Evolutionary conservation across 2,113 vertebrate genomes (phyloP).

Genomic region (Arvicanthis niloticus): DNA sequence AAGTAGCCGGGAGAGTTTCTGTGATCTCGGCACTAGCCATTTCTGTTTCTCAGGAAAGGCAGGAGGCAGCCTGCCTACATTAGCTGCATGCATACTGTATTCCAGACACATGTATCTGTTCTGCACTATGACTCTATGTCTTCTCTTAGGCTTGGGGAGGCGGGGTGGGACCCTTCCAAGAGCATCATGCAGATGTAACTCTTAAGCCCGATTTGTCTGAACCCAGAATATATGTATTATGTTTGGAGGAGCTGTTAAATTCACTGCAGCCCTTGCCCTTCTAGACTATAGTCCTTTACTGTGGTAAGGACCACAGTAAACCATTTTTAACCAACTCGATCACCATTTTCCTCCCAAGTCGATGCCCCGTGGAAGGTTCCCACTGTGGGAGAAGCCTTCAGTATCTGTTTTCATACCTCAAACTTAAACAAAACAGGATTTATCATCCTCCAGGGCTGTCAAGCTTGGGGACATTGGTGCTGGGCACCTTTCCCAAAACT

Average conservation of each 20-base stretch:
- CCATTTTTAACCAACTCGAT: not conserved
- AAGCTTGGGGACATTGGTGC: not conserved
- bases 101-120: not conserved
- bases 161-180: not conserved
- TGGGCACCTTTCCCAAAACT: not conserved
- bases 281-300: not conserved
- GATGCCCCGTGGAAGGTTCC: not conserved
- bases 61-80: fast-evolving
- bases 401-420: not conserved
- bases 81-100: not conserved
- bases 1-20: not conserved
- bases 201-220: not conserved
- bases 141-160: not conserved
- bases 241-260: not conserved
- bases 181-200: not conserved
- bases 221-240: not conserved
- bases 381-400: not conserved
- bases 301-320: too few species aligned
- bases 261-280: not conserved
- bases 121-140: not conserved
- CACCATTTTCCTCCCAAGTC: not conserved
- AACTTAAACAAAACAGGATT: slow-evolving; percentile 15
- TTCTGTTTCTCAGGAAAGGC: not conserved
- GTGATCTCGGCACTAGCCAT: not conserved
- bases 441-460: not conserved